Percentiles rank a stretch among this genome's conserved stretches.
Evolutionary conservation across 2,113 vertebrate species (phyloP).

Genomic region (Trichechus manatus): DNA sequence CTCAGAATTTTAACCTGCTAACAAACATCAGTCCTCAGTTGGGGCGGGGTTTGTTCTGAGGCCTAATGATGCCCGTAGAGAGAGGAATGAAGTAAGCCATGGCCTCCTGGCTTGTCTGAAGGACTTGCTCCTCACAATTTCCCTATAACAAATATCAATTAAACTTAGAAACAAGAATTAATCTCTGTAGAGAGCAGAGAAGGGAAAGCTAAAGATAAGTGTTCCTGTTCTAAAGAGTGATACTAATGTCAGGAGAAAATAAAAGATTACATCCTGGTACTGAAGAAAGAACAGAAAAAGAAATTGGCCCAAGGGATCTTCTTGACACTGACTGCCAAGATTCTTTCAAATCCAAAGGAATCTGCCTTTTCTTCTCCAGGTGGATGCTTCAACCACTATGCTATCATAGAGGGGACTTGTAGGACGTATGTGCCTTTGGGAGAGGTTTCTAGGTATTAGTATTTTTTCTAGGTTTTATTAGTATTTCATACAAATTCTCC

Average conservation of each 20-base stretch:
- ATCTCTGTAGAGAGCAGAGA: not conserved
- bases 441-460: too few relatives aligned
- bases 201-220: not conserved
- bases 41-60: too few relatives aligned
- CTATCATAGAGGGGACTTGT: not conserved
- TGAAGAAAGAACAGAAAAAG: not conserved
- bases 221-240: not conserved
- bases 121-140: too few relatives aligned
- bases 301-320: not conserved
- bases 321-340: not conserved
- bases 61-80: too few relatives aligned
- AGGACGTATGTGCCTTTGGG: too few relatives aligned
- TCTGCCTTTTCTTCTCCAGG: not conserved
- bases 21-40: too few relatives aligned
- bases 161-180: not conserved
- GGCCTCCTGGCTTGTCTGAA: too few relatives aligned
- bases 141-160: not conserved
- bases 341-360: not conserved
- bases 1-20: too few relatives aligned
- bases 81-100: too few relatives aligned
- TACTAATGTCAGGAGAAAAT: not conserved
- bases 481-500: not conserved
- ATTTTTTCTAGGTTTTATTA: not conserved
- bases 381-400: not conserved
- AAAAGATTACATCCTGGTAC: not conserved